Base-by-base conservation (phyloP, 2,113 vertebrate genomes). In the Proteles cristata region DNA sequence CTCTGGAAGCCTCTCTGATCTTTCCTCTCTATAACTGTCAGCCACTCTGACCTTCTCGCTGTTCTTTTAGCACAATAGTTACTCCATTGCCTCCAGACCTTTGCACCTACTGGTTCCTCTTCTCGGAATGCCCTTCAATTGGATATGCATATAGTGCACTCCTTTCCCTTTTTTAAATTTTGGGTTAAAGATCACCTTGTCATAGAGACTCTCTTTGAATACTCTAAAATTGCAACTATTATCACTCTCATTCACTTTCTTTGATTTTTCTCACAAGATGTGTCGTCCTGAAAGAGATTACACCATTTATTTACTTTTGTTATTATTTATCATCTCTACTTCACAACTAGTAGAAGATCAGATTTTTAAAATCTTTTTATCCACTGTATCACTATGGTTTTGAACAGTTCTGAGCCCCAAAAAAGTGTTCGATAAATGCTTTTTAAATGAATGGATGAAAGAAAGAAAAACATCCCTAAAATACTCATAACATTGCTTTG, bases 71-170 rank as follows among this genome's bases (percentile, higher is more conserved):
- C 15, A 11, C 9, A 76, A 4, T 21, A 10, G 19, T 9, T 35
- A 39, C 0, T 4, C 11, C 35, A 50, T 16, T n/a, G 3, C 39
- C 7, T 84, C 45, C 2, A 17, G 35, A 63, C 2, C 7, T 84
- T 23, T 74, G 45, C 5, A 48, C 33, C 65, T 63, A 7, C 31
- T 88, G 4, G 0, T 4, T 48, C n/a, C 15, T 73, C 25, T 69
- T 35, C 80, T 68, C 76, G 16, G 21, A 74, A 48, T 55, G 2
- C 11, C 39, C 55, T 85, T 35, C 15, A 12, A 14, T 19, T 8
- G 3, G 11, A 31, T 33, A 4, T 16, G 3, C 17, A 48, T 6
- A 31, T 19, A 7, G 2, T 26, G 0, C 4, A 39, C 5, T 63
- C 4, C 11, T 85, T 91, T 5, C 17, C 15, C 1, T 3, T 5